A percentile compares a stretch with the other conserved stretches of the same genome.
These are phyloP conservation scores for Euthynnus affinis DNA, from an alignment of 2,797 vertebrate species.

Conservation along the genomic window DNA sequence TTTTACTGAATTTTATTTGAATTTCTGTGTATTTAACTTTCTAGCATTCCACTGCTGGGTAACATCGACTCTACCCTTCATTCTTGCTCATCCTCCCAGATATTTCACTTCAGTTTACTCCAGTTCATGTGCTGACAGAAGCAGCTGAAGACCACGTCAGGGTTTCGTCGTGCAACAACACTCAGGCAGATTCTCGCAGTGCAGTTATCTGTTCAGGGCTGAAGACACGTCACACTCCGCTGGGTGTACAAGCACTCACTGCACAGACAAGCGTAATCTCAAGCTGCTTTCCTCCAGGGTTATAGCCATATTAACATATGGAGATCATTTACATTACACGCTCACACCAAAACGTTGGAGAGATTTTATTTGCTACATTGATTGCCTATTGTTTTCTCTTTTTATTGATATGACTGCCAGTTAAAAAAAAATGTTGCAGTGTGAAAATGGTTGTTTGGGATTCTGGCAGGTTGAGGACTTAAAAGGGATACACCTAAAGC, in stretches of 20 bases:
- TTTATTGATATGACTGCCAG: constrained; percentile 57
- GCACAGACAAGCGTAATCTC: constrained; percentile 48
- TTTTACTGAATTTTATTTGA: constrained; percentile 1
- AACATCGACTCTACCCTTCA: constrained; percentile 3
- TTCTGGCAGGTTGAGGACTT: constrained; percentile 59
- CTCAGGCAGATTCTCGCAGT: constrained; percentile 46
- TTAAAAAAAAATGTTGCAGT: constrained; percentile 45
- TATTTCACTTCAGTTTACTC: constrained; percentile 2
- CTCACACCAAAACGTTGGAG: constrained; percentile 26
- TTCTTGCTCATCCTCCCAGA: neutral
- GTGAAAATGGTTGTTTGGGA: constrained; percentile 58
- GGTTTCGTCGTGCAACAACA: constrained; percentile 32
- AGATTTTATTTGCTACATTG: constrained; percentile 37
- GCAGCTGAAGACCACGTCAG: constrained; percentile 15
- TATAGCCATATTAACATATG: constrained; percentile 60
- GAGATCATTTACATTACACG: constrained; percentile 52
- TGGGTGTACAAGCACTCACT: constrained; percentile 55
- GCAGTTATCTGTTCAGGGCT: constrained; percentile 60
- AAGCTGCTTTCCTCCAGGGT: constrained; percentile 59
- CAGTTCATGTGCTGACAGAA: constrained; percentile 9
- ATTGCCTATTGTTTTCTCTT: constrained; percentile 53
- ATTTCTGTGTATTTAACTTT: neutral
- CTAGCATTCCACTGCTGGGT: neutral
- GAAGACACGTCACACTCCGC: constrained; percentile 67
- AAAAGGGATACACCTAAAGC: constrained; percentile 68